phyloP scores from a whole-genome alignment of 2,113 vertebrate genomes.

The Syngnathus floridae region DNA sequence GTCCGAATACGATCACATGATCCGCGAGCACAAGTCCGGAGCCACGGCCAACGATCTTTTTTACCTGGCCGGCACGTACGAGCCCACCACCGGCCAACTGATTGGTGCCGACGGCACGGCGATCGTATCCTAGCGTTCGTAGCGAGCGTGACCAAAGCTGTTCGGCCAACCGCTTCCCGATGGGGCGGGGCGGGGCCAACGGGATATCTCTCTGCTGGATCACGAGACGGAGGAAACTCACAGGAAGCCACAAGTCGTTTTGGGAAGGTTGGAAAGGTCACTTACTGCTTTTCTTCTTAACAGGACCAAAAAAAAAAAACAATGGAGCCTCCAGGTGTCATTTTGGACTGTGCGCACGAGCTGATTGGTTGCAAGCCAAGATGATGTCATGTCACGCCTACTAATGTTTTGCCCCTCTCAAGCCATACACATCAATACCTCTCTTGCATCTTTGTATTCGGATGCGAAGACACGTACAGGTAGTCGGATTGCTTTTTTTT shows the following conservation, averaged over 20 bases:
- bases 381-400: constrained; percentile 34
- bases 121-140: constrained; percentile 76
- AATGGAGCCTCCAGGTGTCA: constrained; percentile 41
- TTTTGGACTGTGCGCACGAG: constrained; percentile 45
- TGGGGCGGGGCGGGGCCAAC: constrained; percentile 21
- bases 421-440: constrained; percentile 99
- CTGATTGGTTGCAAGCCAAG: constrained; percentile 20
- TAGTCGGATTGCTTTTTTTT: constrained; percentile 58
- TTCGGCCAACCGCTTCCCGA: constrained; percentile 24
- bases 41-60: constrained; percentile 82
- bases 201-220: constrained; percentile 8
- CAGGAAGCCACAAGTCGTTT: constrained; percentile 58
- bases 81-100: constrained; percentile 89
- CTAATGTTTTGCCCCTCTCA: constrained; percentile 71
- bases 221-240: constrained; percentile 27
- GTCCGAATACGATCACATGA: constrained; percentile 85
- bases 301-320: constrained; percentile 67
- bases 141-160: constrained; percentile 19
- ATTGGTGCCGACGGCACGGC: constrained; percentile 85
- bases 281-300: constrained; percentile 56
- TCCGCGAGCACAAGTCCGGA: constrained; percentile 69
- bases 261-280: constrained; percentile 52
- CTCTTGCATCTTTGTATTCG: constrained; percentile 80
- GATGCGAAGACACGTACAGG: constrained; percentile 77
- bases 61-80: constrained; percentile 92